phyloP scores from a whole-genome alignment of 1,140 invertebrate genomes.

The Paramacrobiotus metropolitanus region DNA sequence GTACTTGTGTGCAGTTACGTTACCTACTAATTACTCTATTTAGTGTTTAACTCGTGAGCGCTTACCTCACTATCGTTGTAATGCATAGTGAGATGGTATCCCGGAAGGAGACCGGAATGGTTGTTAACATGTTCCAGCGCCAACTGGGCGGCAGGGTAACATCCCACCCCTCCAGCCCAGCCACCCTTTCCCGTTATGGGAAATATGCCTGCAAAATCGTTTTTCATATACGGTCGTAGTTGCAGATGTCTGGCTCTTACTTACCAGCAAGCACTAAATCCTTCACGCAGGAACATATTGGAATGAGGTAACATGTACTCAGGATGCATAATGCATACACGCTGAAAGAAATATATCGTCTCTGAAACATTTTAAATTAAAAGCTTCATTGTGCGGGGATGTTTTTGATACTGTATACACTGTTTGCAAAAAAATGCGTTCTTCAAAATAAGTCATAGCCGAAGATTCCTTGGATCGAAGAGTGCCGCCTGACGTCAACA shows the following conservation, averaged over 20 bases:
- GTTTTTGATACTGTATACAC: too few species aligned
- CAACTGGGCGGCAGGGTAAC: conserved; percentile 60
- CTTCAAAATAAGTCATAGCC: too few species aligned
- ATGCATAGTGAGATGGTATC: conserved; percentile 68
- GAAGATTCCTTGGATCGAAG: too few species aligned
- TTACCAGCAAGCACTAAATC: neutral
- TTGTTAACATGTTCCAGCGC: conserved; percentile 89
- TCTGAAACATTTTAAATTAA: too few species aligned
- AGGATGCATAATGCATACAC: too few species aligned
- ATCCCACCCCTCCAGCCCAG: conserved; percentile 28
- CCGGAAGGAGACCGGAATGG: conserved; percentile 58
- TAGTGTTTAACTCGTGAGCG: too few species aligned
- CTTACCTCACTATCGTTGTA: conserved; percentile 97
- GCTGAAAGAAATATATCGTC: too few species aligned
- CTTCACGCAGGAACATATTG: neutral
- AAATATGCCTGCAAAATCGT: conserved; percentile 19
- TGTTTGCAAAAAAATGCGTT: too few species aligned
- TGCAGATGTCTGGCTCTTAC: neutral
- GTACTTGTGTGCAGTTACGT: too few species aligned
- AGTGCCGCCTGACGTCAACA: too few species aligned
- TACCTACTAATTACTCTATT: too few species aligned
- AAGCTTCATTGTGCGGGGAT: too few species aligned
- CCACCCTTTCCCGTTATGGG: conserved; percentile 22
- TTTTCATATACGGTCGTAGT: neutral
- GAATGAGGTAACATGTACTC: neutral